phyloP scores from a whole-genome alignment of 2,113 vertebrate genomes.

The Chionis minor region DNA sequence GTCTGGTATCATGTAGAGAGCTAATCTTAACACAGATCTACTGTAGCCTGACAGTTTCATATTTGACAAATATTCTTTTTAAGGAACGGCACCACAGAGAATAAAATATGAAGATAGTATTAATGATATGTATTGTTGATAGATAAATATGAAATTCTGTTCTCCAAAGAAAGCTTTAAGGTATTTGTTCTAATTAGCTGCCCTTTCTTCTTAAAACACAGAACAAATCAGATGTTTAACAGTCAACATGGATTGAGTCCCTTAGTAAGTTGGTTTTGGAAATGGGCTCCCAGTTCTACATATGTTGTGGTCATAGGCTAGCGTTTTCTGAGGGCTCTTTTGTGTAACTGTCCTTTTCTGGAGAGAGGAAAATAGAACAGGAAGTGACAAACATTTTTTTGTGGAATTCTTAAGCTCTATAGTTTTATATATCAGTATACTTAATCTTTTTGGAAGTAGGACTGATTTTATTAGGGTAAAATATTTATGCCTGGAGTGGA shows the following conservation, averaged over 20 bases:
- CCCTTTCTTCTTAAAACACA: not conserved
- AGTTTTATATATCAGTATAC: not conserved
- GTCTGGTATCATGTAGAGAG: not conserved
- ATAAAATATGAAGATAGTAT: not conserved
- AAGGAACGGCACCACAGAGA: not conserved
- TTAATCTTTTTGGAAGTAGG: not conserved
- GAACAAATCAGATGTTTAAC: not conserved
- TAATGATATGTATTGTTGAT: not conserved
- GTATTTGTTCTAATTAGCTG: not conserved
- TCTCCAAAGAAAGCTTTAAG: not conserved
- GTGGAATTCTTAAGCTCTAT: not conserved
- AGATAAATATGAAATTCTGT: not conserved
- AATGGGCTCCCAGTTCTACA: not conserved
- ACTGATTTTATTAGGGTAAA: not conserved
- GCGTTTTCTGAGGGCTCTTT: not conserved
- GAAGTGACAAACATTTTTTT: not conserved
- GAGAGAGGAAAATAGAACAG: not conserved
- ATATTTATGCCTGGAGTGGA: not conserved
- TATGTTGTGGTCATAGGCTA: not conserved
- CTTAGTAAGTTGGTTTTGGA: not conserved
- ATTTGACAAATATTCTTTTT: not conserved
- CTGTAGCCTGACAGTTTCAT: constrained; percentile 7
- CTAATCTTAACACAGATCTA: not conserved
- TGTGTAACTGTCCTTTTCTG: not conserved
- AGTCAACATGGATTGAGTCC: not conserved